Percentiles rank a stretch among this genome's conserved stretches.
Evolutionary conservation across 2,113 vertebrate genomes (phyloP).

Genomic region (Rhineura floridana): DNA sequence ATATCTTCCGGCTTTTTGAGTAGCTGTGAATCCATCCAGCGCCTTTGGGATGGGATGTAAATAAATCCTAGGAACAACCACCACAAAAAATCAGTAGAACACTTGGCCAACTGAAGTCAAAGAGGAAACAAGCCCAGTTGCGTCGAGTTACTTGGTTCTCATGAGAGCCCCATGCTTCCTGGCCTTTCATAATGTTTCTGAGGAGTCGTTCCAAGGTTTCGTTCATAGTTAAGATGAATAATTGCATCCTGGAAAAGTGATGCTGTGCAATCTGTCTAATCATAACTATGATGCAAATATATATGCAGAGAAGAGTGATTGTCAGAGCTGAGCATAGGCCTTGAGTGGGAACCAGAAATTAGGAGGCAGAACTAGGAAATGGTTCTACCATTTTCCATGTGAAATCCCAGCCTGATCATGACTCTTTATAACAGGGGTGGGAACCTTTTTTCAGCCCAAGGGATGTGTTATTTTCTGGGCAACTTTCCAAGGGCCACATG

Average conservation of each 20-base stretch:
- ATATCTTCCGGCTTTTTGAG: background rate
- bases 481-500: too few species aligned
- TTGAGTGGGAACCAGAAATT: too few species aligned
- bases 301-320: background rate
- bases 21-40: background rate
- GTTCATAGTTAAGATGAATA: background rate
- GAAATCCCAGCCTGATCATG: background rate
- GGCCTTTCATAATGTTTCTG: slow-evolving; percentile 1
- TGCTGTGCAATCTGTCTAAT: background rate
- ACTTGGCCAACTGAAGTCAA: background rate
- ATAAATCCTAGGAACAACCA: background rate
- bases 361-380: background rate
- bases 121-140: background rate
- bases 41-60: background rate
- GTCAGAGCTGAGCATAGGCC: background rate
- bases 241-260: background rate
- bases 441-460: too few species aligned
- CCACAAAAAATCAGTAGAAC: background rate
- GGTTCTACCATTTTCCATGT: background rate
- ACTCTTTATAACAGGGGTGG: background rate
- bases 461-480: too few species aligned
- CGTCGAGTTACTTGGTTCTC: background rate
- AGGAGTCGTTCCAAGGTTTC: background rate
- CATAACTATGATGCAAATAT: background rate
- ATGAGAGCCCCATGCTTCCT: background rate